phyloP scores from a whole-genome alignment of 1,140 invertebrate species.

The Charaxes varanes region DNA sequence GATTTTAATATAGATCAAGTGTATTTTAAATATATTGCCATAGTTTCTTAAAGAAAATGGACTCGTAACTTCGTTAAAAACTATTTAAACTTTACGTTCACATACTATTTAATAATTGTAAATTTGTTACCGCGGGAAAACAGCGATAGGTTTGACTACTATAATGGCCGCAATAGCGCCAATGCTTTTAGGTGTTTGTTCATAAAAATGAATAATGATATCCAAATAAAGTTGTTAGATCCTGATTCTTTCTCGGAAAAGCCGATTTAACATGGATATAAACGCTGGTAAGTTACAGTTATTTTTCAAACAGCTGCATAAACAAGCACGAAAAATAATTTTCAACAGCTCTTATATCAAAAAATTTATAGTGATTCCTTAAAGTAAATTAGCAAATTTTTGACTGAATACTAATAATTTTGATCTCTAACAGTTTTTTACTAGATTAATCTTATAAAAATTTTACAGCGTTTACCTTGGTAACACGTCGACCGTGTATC shows the following conservation, averaged over 20 bases:
- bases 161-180: slow-evolving; percentile 71
- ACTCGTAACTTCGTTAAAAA: no score
- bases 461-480: background rate
- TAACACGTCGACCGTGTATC: slow-evolving; percentile 3
- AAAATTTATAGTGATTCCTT: background rate
- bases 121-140: slow-evolving; percentile 66
- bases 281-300: slow-evolving; percentile 55
- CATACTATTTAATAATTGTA: slow-evolving; percentile 28
- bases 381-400: background rate
- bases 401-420: background rate
- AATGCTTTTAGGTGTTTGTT: slow-evolving; percentile 67
- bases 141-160: slow-evolving; percentile 65
- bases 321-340: slow-evolving; percentile 1
- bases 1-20: slow-evolving; percentile 19
- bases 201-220: slow-evolving; percentile 42
- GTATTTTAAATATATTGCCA: slow-evolving; percentile 9
- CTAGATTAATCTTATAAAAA: background rate
- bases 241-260: slow-evolving; percentile 29
- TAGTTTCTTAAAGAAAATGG: slow-evolving; percentile 17
- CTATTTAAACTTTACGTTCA: no score
- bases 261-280: slow-evolving; percentile 59
- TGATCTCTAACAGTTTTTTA: background rate
- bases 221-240: slow-evolving; percentile 31
- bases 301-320: slow-evolving; percentile 6
- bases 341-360: background rate